Percentiles rank a stretch among this genome's conserved stretches.
These are phyloP conservation scores for Tetanocera ferruginea DNA, from an alignment of 2,888 invertebrate species.

Conservation along the genomic window DNA sequence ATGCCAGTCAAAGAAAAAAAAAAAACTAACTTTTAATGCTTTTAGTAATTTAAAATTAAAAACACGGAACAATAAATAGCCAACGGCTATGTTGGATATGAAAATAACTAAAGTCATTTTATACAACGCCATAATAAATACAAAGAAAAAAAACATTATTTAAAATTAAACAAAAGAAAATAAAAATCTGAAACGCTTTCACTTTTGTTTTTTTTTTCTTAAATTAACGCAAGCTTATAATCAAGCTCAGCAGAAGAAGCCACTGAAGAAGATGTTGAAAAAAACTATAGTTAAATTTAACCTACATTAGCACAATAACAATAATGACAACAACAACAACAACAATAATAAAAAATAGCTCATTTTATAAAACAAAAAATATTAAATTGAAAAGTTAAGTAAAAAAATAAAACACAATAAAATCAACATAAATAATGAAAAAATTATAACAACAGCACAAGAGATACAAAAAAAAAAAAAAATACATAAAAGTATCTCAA, in stretches of 20 bases:
- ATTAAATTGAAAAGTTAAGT: not conserved
- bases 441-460: not conserved
- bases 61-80: no score
- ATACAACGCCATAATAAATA: no score
- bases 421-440: not conserved
- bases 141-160: no score
- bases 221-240: no score
- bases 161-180: not conserved
- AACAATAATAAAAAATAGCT: not conserved
- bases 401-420: not conserved
- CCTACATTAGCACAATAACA: not conserved
- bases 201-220: not conserved
- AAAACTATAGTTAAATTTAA: not conserved
- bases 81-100: no score
- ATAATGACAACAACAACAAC: not conserved
- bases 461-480: not conserved
- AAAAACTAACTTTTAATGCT: no score
- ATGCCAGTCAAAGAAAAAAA: no score
- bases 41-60: no score
- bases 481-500: not conserved
- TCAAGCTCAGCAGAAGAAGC: not conserved
- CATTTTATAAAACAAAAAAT: not conserved
- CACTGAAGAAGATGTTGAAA: not conserved
- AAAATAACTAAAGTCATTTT: no score
- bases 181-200: not conserved